Evolutionary conservation across 2,113 vertebrate species (phyloP), one percentile per base, ranked within the genome.

Genomic region (Bubalus kerabau): DNA sequence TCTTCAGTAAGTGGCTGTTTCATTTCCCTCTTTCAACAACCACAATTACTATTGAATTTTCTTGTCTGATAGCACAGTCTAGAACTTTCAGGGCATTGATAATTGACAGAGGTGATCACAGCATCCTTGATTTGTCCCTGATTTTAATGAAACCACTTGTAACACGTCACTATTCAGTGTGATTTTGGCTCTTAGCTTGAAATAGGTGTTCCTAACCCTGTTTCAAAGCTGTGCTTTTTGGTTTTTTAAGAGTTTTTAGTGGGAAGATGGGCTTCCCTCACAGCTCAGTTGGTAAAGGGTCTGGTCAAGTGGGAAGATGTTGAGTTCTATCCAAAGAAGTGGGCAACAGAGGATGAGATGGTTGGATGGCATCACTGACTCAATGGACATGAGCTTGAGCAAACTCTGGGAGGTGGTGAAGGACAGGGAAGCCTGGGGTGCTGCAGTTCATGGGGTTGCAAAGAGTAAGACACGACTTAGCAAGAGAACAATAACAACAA

Each of bases 111-210:
- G 88, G 21, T 11, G 64, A 15, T 15, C 64, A n/a, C 2, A 8
- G 43, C 54, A 5, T 15, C 28, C 48, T 8, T 9, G 26, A 17
- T 43, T 26, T 6, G 48, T 36, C 40, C 56, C 15, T 30, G 3
- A 23, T 2, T 54, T 76, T 6, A 26, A 15, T 15, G 43, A 46
- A 28, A 26, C 16, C 46, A 3, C 94, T 15, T n/a, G 28, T 28
- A 9, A 32, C 2, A 8, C 0, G 3, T 60, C 87, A 19, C n/a
- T 17, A 3, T 32, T 59, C 8, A 4, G 4, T 3, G n/a, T 62
- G 64, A 19, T 8, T 28, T 16, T 12, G 46, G n/a, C 46, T 46
- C 21, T 46, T 16, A 67, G 64, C 67, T 84, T 43, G 64, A 76
- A 48, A 17, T 0, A 7, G 56, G 5, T 7, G 0, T 28, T 32